A percentile compares a stretch with the other conserved stretches of the same genome.
These are phyloP conservation scores for Baccha elongata DNA, from an alignment of 2,888 invertebrate genomes.

Conservation along the genomic window DNA sequence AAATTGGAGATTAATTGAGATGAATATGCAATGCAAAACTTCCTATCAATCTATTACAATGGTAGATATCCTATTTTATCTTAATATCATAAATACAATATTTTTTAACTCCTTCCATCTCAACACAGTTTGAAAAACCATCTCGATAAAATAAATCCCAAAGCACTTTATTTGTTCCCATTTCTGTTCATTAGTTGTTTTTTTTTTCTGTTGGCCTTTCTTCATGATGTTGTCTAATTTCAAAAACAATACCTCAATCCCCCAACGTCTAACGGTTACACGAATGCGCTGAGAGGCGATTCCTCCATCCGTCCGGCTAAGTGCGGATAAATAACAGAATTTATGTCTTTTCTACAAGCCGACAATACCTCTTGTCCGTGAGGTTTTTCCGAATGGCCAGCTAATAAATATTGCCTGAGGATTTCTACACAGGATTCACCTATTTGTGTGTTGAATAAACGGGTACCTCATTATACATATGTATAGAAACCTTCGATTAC, in stretches of 20 bases:
- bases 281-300: background rate
- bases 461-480: slow-evolving; percentile 28
- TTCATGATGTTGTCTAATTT: slow-evolving; percentile 40
- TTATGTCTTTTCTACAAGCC: slow-evolving; percentile 60
- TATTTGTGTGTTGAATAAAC: slow-evolving; percentile 62
- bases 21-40: too few species aligned
- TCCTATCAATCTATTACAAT: too few species aligned
- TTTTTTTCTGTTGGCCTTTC: background rate
- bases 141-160: slow-evolving; percentile 50
- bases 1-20: too few species aligned
- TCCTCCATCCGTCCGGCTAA: slow-evolving; percentile 28
- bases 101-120: too few species aligned
- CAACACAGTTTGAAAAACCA: slow-evolving; percentile 1
- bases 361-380: slow-evolving; percentile 69
- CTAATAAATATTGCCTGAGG: slow-evolving; percentile 68
- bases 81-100: too few species aligned
- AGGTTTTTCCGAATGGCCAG: slow-evolving; percentile 65
- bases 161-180: slow-evolving; percentile 52
- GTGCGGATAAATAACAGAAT: slow-evolving; percentile 60
- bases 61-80: too few species aligned
- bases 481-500: slow-evolving; percentile 7
- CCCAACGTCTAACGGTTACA: background rate
- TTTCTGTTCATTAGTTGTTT: slow-evolving; percentile 28
- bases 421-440: slow-evolving; percentile 46
- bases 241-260: slow-evolving; percentile 28